Evolutionary conservation across 2,797 vertebrate species (phyloP).

Genomic region (Strix occidentalis): DNA sequence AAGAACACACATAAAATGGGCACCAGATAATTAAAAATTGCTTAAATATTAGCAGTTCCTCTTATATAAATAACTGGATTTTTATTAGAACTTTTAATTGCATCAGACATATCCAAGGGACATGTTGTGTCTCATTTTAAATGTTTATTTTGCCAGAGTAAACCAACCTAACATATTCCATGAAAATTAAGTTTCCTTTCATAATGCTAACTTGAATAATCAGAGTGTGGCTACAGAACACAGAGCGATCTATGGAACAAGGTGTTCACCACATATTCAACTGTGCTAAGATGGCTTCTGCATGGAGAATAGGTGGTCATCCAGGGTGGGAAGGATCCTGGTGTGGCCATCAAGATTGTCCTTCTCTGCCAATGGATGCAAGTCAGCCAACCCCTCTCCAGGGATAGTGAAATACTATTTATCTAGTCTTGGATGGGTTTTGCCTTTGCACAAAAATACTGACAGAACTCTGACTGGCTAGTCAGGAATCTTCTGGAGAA

Average conservation of each 20-base stretch:
- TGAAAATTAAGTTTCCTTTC: background rate
- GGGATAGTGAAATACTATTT: background rate
- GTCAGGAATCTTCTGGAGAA: background rate
- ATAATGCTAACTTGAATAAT: conserved; percentile 11
- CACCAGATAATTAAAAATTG: conserved; percentile 19
- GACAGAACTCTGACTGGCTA: background rate
- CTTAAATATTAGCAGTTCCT: conserved; percentile 59
- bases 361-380: accelerated
- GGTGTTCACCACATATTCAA: background rate
- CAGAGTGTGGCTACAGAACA: background rate
- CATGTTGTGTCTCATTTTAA: background rate
- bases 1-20: conserved; percentile 12
- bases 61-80: conserved; percentile 32
- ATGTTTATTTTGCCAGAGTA: background rate
- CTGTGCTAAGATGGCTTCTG: background rate
- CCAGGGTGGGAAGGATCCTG: background rate
- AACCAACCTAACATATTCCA: background rate
- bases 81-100: conserved; percentile 53
- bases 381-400: background rate
- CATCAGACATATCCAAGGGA: background rate
- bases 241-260: background rate
- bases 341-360: background rate
- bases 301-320: background rate
- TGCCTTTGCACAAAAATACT: background rate
- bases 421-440: background rate